Base-by-base conservation (phyloP, 2,797 vertebrate species). In the Takifugu ocellatus region DNA sequence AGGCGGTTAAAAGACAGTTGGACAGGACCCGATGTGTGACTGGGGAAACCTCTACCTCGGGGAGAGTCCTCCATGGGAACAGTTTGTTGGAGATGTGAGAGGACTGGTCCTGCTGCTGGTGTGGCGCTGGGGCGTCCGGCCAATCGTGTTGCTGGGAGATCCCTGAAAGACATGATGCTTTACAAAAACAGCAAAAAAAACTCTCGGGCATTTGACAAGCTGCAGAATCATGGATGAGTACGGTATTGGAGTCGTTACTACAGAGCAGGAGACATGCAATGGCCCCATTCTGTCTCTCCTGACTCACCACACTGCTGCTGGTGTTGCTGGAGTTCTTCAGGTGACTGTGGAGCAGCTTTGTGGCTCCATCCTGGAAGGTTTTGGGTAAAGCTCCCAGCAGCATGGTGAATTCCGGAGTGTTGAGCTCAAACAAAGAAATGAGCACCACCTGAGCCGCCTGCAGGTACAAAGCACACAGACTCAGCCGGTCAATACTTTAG, bases 381-480 rank as follows among this genome's bases (percentile, higher is more conserved):
- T 99, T 99, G 74, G 97, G 96, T 87, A 99, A 93, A 52, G 96
- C 96, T 68, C 94, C 96, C 86, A 99, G 93, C 87, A 99, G 89
- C 96, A 98, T 98, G 82, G 94, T 97, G 93, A 98, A 98, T 91
- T 98, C 97, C 0, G 97, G 96, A 11, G 97, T 98, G 84, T 99
- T 99, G 81, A 99, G 64, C 91, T 98, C 95, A 79, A 99, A 99
- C 78, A 99, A 87, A 59, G 94, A 90, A 77, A 99, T 98, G 56
- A 99, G 91, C 72, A 99, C 97, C 77, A 95, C 92, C 84, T 98
- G 95, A 50, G 97, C 97, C 5, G 96, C 96, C 97, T 98, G 63
- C 66, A 76, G 74, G 66, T 51, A 59, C 5, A 1, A 39, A 39
- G 3, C 14, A 12, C 44, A 45, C 7, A 33, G 33, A 33, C 33